Conservation (phyloP, 2,888 invertebrate genomes). For the Dyspetes luteomarginatus region DNA sequence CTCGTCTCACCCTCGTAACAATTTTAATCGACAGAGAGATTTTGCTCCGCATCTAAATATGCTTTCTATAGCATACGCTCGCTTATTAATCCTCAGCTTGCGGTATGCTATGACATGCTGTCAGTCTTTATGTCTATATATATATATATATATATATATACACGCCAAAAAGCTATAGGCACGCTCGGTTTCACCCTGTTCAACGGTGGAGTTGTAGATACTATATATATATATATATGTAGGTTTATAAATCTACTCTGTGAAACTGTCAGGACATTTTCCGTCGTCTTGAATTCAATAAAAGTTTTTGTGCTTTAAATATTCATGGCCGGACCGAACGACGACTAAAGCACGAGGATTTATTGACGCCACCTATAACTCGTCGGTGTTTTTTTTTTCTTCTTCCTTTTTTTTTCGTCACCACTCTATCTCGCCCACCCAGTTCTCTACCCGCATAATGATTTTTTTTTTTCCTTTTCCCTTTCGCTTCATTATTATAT, state of each 20-base stretch:
- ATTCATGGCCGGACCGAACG: conserved; percentile 44
- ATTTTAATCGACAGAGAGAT: conserved; percentile 33
- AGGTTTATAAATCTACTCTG: not conserved
- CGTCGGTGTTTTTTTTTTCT: conserved; percentile 16
- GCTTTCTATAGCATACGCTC: conserved; percentile 14
- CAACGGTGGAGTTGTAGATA: conserved; percentile 3
- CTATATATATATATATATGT: conserved; percentile 8
- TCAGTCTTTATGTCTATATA: not conserved
- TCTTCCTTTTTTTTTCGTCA: conserved; percentile 33
- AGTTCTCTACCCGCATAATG: not conserved
- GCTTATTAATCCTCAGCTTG: conserved; percentile 38
- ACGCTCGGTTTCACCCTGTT: not conserved
- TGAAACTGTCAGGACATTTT: conserved; percentile 22
- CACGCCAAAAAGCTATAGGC: not conserved
- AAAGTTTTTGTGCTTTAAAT: conserved; percentile 58
- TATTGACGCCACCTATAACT: conserved; percentile 31
- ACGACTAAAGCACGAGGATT: conserved; percentile 50
- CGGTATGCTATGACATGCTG: not conserved
- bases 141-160: not conserved
- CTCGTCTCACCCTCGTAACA: not conserved
- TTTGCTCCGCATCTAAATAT: conserved; percentile 14
- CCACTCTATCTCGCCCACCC: conserved; percentile 13
- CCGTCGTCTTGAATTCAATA: conserved; percentile 51
- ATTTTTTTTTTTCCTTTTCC: not conserved
- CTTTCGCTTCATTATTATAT: not conserved